These are phyloP conservation scores for Hypolimnas misippus DNA, from an alignment of 2,888 invertebrate genomes.

Conservation along the genomic window DNA sequence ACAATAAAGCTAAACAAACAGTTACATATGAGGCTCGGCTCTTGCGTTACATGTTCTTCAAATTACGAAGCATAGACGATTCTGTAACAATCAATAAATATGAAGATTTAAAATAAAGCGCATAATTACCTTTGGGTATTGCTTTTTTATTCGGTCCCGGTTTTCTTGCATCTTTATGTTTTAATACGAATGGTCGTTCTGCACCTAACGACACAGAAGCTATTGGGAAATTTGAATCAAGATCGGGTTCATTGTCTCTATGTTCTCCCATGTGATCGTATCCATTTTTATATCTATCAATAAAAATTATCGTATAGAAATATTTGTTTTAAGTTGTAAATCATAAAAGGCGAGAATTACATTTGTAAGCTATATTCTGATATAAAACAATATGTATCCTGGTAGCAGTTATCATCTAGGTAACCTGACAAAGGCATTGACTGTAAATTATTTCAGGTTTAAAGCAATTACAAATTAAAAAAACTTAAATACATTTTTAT, in stretches of 20 bases:
- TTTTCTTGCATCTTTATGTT: slow-evolving; percentile 83
- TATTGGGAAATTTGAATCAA: slow-evolving; percentile 85
- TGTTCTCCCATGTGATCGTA: slow-evolving; percentile 90
- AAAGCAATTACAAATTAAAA: no score
- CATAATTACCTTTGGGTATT: slow-evolving; percentile 71
- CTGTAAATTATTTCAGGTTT: no score
- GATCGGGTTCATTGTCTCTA: slow-evolving; percentile 87
- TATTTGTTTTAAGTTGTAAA: background rate
- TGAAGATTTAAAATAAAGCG: slow-evolving; percentile 77
- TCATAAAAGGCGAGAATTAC: background rate
- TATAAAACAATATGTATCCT: no score
- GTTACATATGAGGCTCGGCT: slow-evolving; percentile 95
- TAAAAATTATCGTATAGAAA: background rate
- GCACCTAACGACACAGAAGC: slow-evolving; percentile 88
- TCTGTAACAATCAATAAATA: slow-evolving; percentile 81
- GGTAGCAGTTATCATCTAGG: no score
- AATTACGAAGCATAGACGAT: slow-evolving; percentile 84
- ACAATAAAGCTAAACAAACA: slow-evolving; percentile 92
- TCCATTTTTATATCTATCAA: slow-evolving; percentile 79
- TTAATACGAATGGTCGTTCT: slow-evolving; percentile 86
- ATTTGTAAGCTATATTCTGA: no score
- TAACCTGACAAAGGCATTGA: no score
- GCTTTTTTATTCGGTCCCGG: slow-evolving; percentile 69
- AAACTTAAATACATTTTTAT: no score
- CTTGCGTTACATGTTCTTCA: slow-evolving; percentile 91